These are phyloP conservation scores for Lingula anatina DNA, from an alignment of 2,888 invertebrate species.

Conservation along the genomic window DNA sequence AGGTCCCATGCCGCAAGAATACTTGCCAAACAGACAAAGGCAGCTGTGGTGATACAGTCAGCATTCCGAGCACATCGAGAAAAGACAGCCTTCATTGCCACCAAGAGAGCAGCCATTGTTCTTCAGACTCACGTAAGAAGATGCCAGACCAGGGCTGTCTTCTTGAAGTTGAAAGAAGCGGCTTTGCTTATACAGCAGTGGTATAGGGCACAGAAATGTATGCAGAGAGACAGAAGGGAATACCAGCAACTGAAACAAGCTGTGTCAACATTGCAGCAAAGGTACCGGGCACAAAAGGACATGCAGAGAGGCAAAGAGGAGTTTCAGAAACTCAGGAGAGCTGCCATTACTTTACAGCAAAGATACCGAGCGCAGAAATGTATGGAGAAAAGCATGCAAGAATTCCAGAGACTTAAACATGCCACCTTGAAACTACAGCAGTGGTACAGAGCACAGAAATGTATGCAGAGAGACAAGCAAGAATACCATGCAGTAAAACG, in stretches of 20 bases:
- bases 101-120: conserved; percentile 7
- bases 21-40: conserved; percentile 8
- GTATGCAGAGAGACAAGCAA: neutral
- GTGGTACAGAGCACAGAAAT: neutral
- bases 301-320: neutral
- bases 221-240: neutral
- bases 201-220: conserved; percentile 1
- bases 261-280: conserved; percentile 17
- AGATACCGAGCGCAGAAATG: too few species aligned
- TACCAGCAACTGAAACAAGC: conserved; percentile 10
- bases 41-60: neutral
- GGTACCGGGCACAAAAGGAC: neutral
- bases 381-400: neutral
- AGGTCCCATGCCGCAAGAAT: too few species aligned
- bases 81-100: neutral
- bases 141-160: conserved; percentile 8
- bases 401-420: conserved; percentile 9
- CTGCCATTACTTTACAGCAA: neutral
- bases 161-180: conserved; percentile 5
- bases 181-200: neutral
- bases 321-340: neutral
- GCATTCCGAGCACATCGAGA: neutral
- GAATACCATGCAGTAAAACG: neutral
- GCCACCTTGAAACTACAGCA: conserved; percentile 17
- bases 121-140: conserved; percentile 16